Percentiles rank a stretch among this genome's conserved stretches.
These are phyloP conservation scores for Coptotermes formosanus DNA, from an alignment of 1,140 invertebrate genomes.

Conservation along the genomic window DNA sequence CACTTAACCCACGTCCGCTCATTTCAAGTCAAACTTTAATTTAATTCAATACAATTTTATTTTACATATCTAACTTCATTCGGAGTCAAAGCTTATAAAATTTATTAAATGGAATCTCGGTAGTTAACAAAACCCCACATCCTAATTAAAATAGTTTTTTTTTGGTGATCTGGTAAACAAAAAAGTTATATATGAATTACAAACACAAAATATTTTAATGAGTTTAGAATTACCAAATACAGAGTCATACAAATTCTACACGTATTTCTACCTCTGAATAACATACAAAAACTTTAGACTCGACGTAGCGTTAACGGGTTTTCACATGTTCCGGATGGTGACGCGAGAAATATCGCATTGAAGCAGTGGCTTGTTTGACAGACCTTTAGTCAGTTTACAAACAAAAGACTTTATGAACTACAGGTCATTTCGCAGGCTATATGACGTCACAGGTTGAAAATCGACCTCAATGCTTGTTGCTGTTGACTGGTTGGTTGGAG, in stretches of 20 bases:
- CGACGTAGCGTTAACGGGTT: neutral
- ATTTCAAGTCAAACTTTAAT: no score
- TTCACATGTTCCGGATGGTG: neutral
- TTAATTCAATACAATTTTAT: neutral
- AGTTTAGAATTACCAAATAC: neutral
- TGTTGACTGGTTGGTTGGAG: neutral
- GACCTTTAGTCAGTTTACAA: neutral
- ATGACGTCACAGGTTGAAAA: conserved; percentile 11
- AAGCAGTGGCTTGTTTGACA: neutral
- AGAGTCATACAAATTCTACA: neutral
- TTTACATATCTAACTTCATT: neutral
- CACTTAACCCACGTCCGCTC: no score
- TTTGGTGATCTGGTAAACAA: neutral
- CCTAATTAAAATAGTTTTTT: neutral
- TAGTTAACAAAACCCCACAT: neutral
- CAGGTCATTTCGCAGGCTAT: neutral
- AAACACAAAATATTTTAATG: neutral
- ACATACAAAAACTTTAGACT: neutral
- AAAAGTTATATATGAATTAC: neutral
- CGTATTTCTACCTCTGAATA: neutral
- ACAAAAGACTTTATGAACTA: neutral
- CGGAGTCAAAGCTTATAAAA: neutral
- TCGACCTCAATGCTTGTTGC: neutral
- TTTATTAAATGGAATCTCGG: neutral
- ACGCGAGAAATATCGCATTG: neutral